A percentile compares a stretch with the other conserved stretches of the same genome.
phyloP scores from a whole-genome alignment of 2,888 invertebrate species.

The Clanis bilineata region DNA sequence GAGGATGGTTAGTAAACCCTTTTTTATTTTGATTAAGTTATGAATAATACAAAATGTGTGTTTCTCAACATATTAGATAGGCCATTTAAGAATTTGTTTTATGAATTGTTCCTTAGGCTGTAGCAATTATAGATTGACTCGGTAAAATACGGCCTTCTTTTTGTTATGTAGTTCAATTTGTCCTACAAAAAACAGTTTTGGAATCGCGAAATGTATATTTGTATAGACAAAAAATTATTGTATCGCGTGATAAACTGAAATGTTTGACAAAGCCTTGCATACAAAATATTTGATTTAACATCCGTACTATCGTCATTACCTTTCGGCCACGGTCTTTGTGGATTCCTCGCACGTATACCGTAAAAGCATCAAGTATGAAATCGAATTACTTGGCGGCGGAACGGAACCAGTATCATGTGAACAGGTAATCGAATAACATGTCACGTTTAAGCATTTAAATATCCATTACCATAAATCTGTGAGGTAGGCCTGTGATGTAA shows the following conservation, averaged over 20 bases:
- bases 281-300: constrained; percentile 57
- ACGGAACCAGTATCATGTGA: constrained; percentile 60
- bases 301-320: constrained; percentile 56
- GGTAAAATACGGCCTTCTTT: background rate
- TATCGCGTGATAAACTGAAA: constrained; percentile 49
- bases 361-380: constrained; percentile 59
- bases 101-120: background rate
- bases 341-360: constrained; percentile 60
- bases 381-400: constrained; percentile 54
- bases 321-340: constrained; percentile 61
- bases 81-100: background rate
- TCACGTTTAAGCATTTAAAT: constrained; percentile 55
- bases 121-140: constrained; percentile 1
- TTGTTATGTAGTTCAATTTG: background rate
- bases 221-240: constrained; percentile 13
- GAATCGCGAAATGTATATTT: background rate
- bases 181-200: background rate
- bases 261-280: constrained; percentile 45
- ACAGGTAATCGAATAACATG: constrained; percentile 55
- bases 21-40: background rate
- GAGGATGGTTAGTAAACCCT: constrained; percentile 92
- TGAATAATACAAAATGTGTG: background rate
- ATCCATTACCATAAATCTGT: constrained; percentile 48
- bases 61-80: background rate
- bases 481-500: constrained; percentile 25